These are phyloP conservation scores for Pungitius pungitius DNA, from an alignment of 2,113 vertebrate species.

Conservation along the genomic window DNA sequence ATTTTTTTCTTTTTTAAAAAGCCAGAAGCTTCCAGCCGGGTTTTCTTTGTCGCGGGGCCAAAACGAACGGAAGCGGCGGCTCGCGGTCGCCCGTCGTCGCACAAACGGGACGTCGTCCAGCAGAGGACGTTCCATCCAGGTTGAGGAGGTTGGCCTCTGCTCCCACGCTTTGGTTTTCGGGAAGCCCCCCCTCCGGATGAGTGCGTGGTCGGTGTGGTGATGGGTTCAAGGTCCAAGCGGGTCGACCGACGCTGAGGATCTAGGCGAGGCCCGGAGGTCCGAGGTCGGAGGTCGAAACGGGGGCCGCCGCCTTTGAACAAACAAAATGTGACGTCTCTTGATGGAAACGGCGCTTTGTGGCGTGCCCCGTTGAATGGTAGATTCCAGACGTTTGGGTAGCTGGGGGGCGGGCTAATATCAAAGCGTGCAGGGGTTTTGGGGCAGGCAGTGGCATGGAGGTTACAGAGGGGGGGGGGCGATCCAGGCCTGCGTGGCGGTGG, in stretches of 20 bases:
- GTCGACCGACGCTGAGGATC: too few relatives aligned
- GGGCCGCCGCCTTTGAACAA: conserved; percentile 27
- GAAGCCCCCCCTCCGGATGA: conserved; percentile 12
- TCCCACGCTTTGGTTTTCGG: conserved; percentile 10
- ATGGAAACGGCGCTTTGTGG: conserved; percentile 78
- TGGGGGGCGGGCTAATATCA: conserved; percentile 79
- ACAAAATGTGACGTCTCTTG: conserved; percentile 80
- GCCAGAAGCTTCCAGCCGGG: neutral
- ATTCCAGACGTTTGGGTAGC: conserved; percentile 84
- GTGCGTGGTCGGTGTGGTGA: neutral
- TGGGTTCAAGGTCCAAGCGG: too few relatives aligned
- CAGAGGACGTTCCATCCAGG: conserved; percentile 22
- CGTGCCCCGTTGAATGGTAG: conserved; percentile 82
- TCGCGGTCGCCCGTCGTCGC: conserved; percentile 19
- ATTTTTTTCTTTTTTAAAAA: too few relatives aligned
- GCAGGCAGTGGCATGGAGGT: conserved; percentile 64
- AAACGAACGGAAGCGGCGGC: conserved; percentile 9
- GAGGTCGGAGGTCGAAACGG: conserved; percentile 23
- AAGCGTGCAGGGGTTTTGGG: conserved; percentile 74
- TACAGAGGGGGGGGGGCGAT: conserved; percentile 63
- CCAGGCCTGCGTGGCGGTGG: conserved; percentile 29
- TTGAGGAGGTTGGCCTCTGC: conserved; percentile 35
- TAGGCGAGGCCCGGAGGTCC: too few relatives aligned
- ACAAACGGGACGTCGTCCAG: conserved; percentile 32
- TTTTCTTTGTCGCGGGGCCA: neutral